Conservation (phyloP, 2,113 vertebrate genomes). For the Podocnemis expansa region DNA sequence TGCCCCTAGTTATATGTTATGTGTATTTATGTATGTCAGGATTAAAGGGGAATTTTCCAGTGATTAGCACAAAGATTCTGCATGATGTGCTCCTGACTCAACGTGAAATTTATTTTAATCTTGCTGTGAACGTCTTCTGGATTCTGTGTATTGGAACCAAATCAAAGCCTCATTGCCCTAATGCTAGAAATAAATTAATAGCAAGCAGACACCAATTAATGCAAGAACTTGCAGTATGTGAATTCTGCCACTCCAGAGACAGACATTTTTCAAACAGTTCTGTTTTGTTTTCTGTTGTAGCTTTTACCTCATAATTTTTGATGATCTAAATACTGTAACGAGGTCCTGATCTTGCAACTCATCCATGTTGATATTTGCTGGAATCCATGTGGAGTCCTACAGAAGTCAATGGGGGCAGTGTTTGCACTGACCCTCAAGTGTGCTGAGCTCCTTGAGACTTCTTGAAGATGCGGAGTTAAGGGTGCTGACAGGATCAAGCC, state of each 20-base stretch:
- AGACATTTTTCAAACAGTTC: neutral
- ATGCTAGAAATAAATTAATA: neutral
- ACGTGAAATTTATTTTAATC: neutral
- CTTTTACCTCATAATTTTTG: neutral
- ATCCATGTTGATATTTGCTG: neutral
- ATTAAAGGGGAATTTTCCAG: neutral
- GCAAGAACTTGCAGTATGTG: neutral
- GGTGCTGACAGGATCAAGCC: neutral
- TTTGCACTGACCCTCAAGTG: neutral
- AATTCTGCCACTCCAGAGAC: neutral
- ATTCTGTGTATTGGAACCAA: neutral
- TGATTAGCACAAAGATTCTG: neutral
- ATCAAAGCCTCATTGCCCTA: neutral
- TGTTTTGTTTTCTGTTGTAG: neutral
- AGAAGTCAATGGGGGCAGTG: neutral
- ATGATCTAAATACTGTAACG: neutral
- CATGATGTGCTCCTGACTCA: neutral
- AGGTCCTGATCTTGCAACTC: neutral
- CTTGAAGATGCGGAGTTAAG: neutral
- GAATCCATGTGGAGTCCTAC: neutral
- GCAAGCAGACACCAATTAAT: neutral
- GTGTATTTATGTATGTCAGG: neutral
- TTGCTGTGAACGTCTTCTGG: neutral
- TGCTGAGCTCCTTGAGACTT: neutral
- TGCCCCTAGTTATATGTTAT: neutral